Evolutionary conservation across 2,888 invertebrate species (phyloP).

Genomic region (Salpingus planirostris): DNA sequence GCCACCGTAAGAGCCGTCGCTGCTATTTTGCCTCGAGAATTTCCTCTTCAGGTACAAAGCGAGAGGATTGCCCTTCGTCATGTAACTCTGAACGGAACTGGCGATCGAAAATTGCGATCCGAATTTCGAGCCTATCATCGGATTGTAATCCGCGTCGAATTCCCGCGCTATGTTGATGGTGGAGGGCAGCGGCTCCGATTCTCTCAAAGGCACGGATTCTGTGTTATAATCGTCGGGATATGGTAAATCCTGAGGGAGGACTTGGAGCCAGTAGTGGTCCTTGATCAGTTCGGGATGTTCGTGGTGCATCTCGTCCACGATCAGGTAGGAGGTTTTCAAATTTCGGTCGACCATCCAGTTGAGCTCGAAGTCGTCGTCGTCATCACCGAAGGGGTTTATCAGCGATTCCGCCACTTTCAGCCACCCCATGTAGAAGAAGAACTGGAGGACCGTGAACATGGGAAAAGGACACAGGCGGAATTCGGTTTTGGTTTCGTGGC

Average conservation of each 20-base stretch:
- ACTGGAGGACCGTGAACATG: constrained; percentile 80
- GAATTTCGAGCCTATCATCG: no score
- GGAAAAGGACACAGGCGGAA: constrained; percentile 85
- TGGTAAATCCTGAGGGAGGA: constrained; percentile 76
- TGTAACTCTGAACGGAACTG: no score
- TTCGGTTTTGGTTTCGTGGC: constrained; percentile 56
- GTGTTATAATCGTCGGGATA: no score
- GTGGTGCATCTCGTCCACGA: constrained; percentile 92
- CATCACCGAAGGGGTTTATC: constrained; percentile 87
- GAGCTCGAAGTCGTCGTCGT: constrained; percentile 86
- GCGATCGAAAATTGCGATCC: no score
- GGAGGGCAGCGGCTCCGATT: constrained; percentile 79
- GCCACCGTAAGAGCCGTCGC: no score
- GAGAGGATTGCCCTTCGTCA: no score
- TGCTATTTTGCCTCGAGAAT: no score
- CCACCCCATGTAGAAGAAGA: constrained; percentile 87
- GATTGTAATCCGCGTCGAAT: neutral
- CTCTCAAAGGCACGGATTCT: constrained; percentile 61
- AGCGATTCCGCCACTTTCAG: constrained; percentile 84
- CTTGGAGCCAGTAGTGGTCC: constrained; percentile 91
- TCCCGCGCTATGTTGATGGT: constrained; percentile 66
- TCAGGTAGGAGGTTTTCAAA: constrained; percentile 70
- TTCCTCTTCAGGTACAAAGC: no score
- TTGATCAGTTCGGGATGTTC: constrained; percentile 80
- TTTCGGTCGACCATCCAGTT: constrained; percentile 92